Evolutionary conservation across 2,113 vertebrate genomes (phyloP), one percentile per base, ranked within the genome.

Genomic region (Stegostoma tigrinum): DNA sequence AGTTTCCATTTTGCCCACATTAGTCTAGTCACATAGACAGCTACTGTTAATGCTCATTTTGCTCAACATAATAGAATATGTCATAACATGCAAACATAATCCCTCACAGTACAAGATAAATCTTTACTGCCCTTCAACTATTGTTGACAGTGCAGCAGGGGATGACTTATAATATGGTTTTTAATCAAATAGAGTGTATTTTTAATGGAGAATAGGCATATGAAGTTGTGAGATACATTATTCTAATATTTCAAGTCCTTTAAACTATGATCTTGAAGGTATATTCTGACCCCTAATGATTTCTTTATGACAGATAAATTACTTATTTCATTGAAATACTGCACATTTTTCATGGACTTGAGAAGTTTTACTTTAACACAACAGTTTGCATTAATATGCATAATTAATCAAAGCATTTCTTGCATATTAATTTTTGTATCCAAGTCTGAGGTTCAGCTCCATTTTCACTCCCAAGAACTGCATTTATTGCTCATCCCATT

Each of bases 181-280:
- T 95, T 95, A 72, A 95, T 95, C 66, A 95, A 72, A 72, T 45
- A 72, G 94, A 48, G 66, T 72, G 42, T 17, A 72, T 30, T 95
- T 95, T 95, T 72, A 95, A 52, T 52, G 67, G 24, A 34, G 45
- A 72, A 75, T 72, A 95, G 12, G 72, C 94, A 48, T 24, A 48
- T 45, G 68, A 95, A 70, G 42, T 72, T 72, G 68, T 48, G 52
- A 30, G 67, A 30, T 45, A 72, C 4, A 72, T 95, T 45, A 95
- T 70, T 95, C 94, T 34, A 95, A 72, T 70, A 95, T 72, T 48
- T 72, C 42, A 94, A 93, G 38, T 68, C 66, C 7, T 94, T 94
- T 94, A 68, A 67, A 95, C 67, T 48, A 17, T 52, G 45, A 45
- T 72, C 94, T 72, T 95, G 66, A 95, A 72, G 42, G 68, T 48